Evolutionary conservation across 2,113 vertebrate genomes (phyloP), one percentile per base, ranked within the genome.

Genomic region (Telmatochromis brachygnathus): DNA sequence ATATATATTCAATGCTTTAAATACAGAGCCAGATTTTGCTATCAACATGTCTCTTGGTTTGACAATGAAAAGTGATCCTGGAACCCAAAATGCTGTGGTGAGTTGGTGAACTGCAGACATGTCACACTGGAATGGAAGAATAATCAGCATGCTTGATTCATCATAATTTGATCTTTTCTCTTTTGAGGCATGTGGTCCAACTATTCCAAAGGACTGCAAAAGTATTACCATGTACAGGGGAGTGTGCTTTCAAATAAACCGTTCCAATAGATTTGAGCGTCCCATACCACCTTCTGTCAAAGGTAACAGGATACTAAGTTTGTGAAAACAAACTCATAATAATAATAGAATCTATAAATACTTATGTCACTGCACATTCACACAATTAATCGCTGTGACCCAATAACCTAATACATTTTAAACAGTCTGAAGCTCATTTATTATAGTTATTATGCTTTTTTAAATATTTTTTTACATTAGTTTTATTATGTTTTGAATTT

Each of bases 141-240:
- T 35, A 65, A 17, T 54, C 11, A 53, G n/a, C 4, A 11, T 53
- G 19, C 6, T 42, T 10, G 0, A 35, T 65, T n/a, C 10, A 47
- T 58, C 15, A 42, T 12, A 51, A 54, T 6, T 13, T 62, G 3
- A 65, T 4, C 2, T 9, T 84, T 13, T 26, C 13, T 37, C 14
- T 19, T 56, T 49, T 82, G 37, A 96, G 96, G 58, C 15, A 19
- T 62, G 58, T 1, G 58, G 58, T 62, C 28, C 58, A 62, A 62
- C 58, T 33, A 11, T 62, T 62, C 15, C 58, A 62, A 62, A 62
- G 58, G 58, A 62, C 28, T 62, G 58, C 15, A 62, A 19, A 33
- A 62, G 28, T 62, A 62, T 62, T 4, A 62, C 58, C 58, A 11
- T 62, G 28, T 11, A 62, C 58, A 33, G 58, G 0, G 58, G 58